Evolutionary conservation across 2,888 invertebrate genomes (phyloP).

Genomic region (Glaucopsyche alexis): DNA sequence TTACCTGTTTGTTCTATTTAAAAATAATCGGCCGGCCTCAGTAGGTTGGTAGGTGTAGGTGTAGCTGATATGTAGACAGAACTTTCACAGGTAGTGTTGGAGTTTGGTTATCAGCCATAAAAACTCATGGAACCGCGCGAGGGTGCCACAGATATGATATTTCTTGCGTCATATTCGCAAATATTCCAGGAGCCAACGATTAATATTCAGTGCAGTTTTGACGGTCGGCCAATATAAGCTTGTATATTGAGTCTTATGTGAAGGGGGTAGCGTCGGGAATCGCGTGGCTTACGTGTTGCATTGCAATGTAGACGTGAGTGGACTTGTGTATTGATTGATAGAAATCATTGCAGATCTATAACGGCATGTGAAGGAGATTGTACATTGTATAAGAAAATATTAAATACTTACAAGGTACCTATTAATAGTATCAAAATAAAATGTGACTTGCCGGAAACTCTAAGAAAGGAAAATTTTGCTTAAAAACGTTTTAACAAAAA

Average conservation of each 20-base stretch:
- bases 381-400: background rate
- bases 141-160: background rate
- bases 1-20: too few species aligned
- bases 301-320: conserved; percentile 58
- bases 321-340: conserved; percentile 55
- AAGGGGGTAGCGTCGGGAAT: background rate
- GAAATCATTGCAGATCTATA: conserved; percentile 56
- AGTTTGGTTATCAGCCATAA: background rate
- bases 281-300: conserved; percentile 30
- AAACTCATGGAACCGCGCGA: background rate
- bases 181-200: conserved; percentile 14
- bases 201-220: conserved; percentile 29
- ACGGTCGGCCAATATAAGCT: background rate
- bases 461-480: too few species aligned
- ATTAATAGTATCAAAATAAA: too few species aligned
- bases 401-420: background rate
- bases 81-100: background rate
- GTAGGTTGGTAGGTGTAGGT: too few species aligned
- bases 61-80: too few species aligned
- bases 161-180: conserved; percentile 26
- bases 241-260: background rate
- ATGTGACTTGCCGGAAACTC: too few species aligned
- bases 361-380: conserved; percentile 47
- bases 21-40: too few species aligned
- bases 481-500: too few species aligned